phyloP scores from a whole-genome alignment of 2,113 vertebrate genomes.

The Callipepla californica region DNA sequence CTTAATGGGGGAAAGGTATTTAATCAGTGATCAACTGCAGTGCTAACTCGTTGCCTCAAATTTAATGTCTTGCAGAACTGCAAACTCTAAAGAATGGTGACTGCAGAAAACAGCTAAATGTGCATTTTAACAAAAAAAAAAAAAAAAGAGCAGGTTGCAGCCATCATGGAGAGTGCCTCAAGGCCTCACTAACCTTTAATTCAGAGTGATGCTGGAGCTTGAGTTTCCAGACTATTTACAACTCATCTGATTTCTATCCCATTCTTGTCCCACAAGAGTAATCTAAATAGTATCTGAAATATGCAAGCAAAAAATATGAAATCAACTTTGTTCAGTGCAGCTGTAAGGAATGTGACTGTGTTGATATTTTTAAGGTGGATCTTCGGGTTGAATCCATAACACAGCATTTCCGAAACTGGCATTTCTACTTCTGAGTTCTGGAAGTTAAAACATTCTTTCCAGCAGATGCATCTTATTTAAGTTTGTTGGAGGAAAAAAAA shows the following conservation, averaged over 20 bases:
- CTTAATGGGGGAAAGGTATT: background rate
- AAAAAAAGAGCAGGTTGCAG: background rate
- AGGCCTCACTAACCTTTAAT: background rate
- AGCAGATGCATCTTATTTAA: background rate
- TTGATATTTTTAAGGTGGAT: background rate
- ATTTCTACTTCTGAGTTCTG: background rate
- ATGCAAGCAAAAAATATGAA: conserved; percentile 4
- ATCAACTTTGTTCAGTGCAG: background rate
- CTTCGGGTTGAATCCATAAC: conserved; percentile 42
- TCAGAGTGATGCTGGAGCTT: background rate
- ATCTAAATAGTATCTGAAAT: conserved; percentile 49
- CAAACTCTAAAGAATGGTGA: background rate
- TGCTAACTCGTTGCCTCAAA: background rate
- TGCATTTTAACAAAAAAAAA: background rate
- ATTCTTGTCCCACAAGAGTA: background rate
- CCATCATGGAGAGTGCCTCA: background rate
- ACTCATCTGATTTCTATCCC: background rate
- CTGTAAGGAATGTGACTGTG: background rate
- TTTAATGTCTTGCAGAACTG: background rate
- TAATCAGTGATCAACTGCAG: background rate
- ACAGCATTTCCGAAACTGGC: background rate
- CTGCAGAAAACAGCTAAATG: background rate
- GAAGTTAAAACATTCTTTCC: background rate
- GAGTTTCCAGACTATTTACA: background rate
- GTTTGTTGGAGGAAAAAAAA: background rate